These are phyloP conservation scores for Miichthys miiuy DNA, from an alignment of 2,797 vertebrate species.

Conservation along the genomic window DNA sequence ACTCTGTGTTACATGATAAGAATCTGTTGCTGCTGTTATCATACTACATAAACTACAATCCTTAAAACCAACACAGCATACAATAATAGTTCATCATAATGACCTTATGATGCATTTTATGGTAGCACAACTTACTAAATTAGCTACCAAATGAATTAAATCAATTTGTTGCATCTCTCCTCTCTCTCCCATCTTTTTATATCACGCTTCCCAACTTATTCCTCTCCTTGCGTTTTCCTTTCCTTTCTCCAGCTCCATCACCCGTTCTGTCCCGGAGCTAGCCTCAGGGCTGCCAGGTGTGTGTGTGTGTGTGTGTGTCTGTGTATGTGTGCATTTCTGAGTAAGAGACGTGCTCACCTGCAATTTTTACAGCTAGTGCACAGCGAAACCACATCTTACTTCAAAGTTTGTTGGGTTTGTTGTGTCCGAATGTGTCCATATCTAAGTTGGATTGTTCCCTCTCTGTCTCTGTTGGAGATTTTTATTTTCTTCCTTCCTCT, in stretches of 20 bases:
- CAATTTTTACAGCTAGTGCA: slow-evolving; percentile 45
- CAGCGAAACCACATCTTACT: slow-evolving; percentile 23
- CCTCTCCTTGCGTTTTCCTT: slow-evolving; percentile 43
- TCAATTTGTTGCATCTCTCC: not conserved
- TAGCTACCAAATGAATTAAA: slow-evolving; percentile 10
- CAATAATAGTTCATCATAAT: not conserved
- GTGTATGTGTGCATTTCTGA: slow-evolving; percentile 29
- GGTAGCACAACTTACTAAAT: not conserved
- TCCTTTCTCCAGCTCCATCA: slow-evolving; percentile 60
- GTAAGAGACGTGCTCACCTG: slow-evolving; percentile 29
- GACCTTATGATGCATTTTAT: not conserved
- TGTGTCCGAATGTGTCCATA: slow-evolving; percentile 16
- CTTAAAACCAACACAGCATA: not conserved
- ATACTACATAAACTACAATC: slow-evolving; percentile 3
- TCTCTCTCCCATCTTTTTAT: slow-evolving; percentile 26
- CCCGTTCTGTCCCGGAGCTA: slow-evolving; percentile 72
- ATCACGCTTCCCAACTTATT: slow-evolving; percentile 36
- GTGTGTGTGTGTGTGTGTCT: slow-evolving; percentile 44
- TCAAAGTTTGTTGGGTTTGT: slow-evolving; percentile 28
- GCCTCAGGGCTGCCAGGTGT: slow-evolving; percentile 74
- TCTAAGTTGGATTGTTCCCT: slow-evolving; percentile 12
- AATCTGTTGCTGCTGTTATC: not conserved
- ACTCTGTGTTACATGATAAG: not conserved
- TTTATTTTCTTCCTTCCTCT: not conserved
- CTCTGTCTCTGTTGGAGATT: slow-evolving; percentile 7